These are phyloP conservation scores for Monoplex corrugatus DNA, from an alignment of 2,888 invertebrate genomes.

Conservation along the genomic window DNA sequence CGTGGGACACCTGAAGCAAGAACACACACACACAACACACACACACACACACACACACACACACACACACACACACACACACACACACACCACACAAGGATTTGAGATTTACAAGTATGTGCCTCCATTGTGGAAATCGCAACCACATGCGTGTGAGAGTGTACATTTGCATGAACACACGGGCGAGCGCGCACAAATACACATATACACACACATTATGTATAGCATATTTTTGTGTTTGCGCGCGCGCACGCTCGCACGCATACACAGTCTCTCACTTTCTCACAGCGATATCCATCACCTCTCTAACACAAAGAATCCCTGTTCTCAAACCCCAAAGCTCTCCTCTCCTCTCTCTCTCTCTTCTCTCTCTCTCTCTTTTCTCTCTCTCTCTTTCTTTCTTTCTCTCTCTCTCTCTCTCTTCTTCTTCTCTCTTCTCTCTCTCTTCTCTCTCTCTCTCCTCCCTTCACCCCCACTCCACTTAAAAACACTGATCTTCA, in stretches of 20 bases:
- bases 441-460: background rate
- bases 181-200: too few species aligned
- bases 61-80: too few species aligned
- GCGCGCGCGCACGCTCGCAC: too few species aligned
- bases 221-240: too few species aligned
- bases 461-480: background rate
- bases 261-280: background rate
- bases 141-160: too few species aligned
- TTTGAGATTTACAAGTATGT: too few species aligned
- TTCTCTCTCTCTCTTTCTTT: background rate
- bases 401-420: constrained; percentile 20
- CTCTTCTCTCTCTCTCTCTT: background rate
- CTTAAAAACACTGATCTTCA: background rate
- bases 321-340: background rate
- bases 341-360: background rate
- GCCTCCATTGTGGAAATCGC: too few species aligned
- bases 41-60: background rate
- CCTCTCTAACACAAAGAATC: background rate
- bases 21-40: background rate
- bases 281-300: background rate
- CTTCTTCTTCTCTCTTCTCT: background rate
- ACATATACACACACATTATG: background rate
- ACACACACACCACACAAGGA: too few species aligned
- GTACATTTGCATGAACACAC: too few species aligned
- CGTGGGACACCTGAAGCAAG: constrained; percentile 61